Evolutionary conservation across 2,797 vertebrate genomes (phyloP), one percentile per base, ranked within the genome.

Genomic region (Sebastes itinus): DNA sequence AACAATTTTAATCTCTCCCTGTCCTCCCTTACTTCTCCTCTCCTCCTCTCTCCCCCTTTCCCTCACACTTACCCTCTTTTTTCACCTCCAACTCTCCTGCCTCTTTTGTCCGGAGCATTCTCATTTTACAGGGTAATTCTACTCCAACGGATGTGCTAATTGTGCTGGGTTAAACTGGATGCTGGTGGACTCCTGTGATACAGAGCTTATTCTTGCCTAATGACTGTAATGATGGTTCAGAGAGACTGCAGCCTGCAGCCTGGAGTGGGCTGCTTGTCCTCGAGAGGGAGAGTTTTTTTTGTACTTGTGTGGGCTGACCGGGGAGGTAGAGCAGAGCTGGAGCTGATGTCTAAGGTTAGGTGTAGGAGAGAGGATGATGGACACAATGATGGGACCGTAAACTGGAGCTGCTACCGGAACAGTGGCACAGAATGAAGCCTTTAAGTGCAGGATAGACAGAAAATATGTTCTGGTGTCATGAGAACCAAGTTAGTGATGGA

Each of bases 1-100:
- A 95, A 96, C 94, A 93, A 95, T 96, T 96, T 96, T 95, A 96
- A 96, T 96, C 95, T 95, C 91, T 89, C 91, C 83, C 92, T 89
- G 89, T 94, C 88, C 88, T 91, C 92, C 89, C 93, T 89, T 88
- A 83, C 83, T 92, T 84, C 90, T 88, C 87, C 71, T 82, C 87
- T 86, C 80, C 66, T 88, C 90, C 85, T 85, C 85, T 80, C 90
- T 83, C 91, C 91, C 88, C 92, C 88, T 85, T 89, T 92, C 84
- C 80, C 89, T 88, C 87, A 87, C 90, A 88, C 90, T 89, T 92
- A 90, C 77, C 80, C 86, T 75, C 78, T 83, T 91, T 92, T 83
- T 91, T 83, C 87, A 92, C 80, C 88, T 87, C 81, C 82, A 88
- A 86, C 89, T 90, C 92, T 94, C 82, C 86, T 90, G 83, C 75